Evolutionary conservation across 2,113 vertebrate species (phyloP).

Genomic region (Takifugu bimaculatus): DNA sequence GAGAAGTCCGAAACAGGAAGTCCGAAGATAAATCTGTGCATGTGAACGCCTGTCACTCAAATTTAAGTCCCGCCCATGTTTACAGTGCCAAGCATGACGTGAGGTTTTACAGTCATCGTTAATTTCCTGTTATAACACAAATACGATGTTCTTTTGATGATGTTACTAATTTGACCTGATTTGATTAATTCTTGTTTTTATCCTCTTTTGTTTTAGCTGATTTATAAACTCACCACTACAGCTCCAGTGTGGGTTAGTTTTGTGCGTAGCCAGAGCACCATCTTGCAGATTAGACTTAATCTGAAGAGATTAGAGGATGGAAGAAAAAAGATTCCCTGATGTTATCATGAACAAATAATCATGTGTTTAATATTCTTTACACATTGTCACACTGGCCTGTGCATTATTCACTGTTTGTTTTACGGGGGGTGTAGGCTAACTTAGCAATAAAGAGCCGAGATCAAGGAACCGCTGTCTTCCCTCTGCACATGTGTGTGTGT

Average conservation of each 20-base stretch:
- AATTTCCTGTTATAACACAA: conserved; percentile 37
- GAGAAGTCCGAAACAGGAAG: too few species aligned
- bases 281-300: neutral
- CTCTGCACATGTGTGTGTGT: conserved; percentile 19
- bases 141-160: conserved; percentile 11
- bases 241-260: too few species aligned
- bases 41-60: too few species aligned
- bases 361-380: conserved; percentile 6
- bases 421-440: conserved; percentile 28
- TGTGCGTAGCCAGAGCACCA: too few species aligned
- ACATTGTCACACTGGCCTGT: neutral
- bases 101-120: conserved; percentile 17
- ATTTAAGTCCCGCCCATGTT: conserved; percentile 24
- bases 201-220: neutral
- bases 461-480: conserved; percentile 62
- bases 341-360: neutral
- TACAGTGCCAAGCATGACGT: conserved; percentile 64
- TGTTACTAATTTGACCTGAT: conserved; percentile 24
- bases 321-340: neutral
- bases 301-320: too few species aligned
- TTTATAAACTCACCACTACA: too few species aligned
- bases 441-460: conserved; percentile 66
- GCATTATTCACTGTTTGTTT: conserved; percentile 18
- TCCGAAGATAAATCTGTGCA: too few species aligned
- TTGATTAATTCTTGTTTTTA: conserved; percentile 34